phyloP scores from a whole-genome alignment of 2,113 vertebrate species.

The Thunnus maccoyii region DNA sequence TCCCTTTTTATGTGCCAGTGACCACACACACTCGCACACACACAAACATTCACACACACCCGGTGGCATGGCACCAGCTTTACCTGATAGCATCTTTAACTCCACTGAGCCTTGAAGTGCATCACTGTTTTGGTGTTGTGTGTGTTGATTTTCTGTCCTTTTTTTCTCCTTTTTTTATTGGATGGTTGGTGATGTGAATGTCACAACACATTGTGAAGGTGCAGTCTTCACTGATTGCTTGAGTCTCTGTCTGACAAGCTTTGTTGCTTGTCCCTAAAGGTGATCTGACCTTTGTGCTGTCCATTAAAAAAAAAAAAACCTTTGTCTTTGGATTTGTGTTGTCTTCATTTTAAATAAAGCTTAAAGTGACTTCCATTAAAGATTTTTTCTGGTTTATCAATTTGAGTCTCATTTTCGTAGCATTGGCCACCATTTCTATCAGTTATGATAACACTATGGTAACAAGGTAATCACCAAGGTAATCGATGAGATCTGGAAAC shows the following conservation, averaged over 20 bases:
- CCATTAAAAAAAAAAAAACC: background rate
- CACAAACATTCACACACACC: constrained; percentile 24
- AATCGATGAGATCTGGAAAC: too few relatives aligned
- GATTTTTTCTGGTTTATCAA: too few relatives aligned
- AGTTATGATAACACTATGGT: too few relatives aligned
- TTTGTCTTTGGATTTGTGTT: background rate
- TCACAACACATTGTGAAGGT: constrained; percentile 43
- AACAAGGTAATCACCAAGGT: too few relatives aligned
- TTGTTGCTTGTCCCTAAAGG: constrained; percentile 1
- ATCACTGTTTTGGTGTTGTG: constrained; percentile 8
- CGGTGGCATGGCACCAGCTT: constrained; percentile 47
- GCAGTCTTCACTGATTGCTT: constrained; percentile 1
- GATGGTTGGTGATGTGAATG: constrained; percentile 27
- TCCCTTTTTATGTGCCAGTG: constrained; percentile 75
- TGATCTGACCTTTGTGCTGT: background rate
- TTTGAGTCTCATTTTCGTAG: too few relatives aligned
- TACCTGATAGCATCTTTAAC: constrained; percentile 68
- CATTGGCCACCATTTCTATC: too few relatives aligned
- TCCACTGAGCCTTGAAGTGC: constrained; percentile 46
- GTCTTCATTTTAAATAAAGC: background rate
- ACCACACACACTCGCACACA: constrained; percentile 49
- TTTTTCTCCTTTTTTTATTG: constrained; percentile 18
- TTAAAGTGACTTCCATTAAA: background rate
- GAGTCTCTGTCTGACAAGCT: constrained; percentile 13
- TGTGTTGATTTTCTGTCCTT: constrained; percentile 32